Evolutionary conservation across 2,797 vertebrate species (phyloP).

Genomic region (Carapus acus): DNA sequence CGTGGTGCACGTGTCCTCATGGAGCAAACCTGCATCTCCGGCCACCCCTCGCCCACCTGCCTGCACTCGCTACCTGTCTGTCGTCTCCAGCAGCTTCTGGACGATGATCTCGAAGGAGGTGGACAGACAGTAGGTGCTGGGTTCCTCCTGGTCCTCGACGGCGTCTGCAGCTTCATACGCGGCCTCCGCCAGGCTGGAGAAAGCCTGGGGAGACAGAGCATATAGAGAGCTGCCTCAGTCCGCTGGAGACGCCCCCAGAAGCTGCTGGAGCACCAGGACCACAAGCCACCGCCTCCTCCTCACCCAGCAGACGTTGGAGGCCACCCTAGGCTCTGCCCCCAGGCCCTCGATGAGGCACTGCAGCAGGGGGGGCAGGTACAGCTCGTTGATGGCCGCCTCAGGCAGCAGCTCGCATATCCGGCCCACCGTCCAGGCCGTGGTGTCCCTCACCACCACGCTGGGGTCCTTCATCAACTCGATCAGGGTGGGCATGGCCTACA

Average conservation of each 20-base stretch:
- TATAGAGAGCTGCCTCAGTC: too few species aligned
- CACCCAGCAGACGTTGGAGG: slow-evolving; percentile 98
- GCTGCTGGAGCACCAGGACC: too few species aligned
- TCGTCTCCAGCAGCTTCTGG: slow-evolving; percentile 96
- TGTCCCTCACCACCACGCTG: slow-evolving; percentile 94
- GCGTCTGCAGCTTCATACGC: slow-evolving; percentile 96
- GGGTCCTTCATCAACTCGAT: slow-evolving; percentile 98
- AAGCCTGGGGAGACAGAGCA: slow-evolving; percentile 78
- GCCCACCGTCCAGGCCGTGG: slow-evolving; percentile 95
- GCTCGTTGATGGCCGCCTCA: slow-evolving; percentile 92
- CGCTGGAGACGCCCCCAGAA: too few species aligned
- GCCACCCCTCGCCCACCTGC: too few species aligned
- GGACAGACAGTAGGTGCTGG: slow-evolving; percentile 93
- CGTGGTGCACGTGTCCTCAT: too few species aligned
- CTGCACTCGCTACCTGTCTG: slow-evolving; percentile 77
- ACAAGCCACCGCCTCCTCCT: slow-evolving; percentile 23
- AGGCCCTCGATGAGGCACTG: slow-evolving; percentile 96
- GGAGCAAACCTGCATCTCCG: too few species aligned
- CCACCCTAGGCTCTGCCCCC: slow-evolving; percentile 90
- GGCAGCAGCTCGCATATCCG: slow-evolving; percentile 95
- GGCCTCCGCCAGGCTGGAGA: slow-evolving; percentile 96
- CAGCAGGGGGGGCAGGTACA: slow-evolving; percentile 88
- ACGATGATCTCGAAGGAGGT: slow-evolving; percentile 96
- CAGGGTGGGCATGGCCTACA: slow-evolving; percentile 90
- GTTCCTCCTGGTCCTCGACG: slow-evolving; percentile 93